Evolutionary conservation across 2,888 invertebrate species (phyloP).

Genomic region (Petrolisthes cinctipes): DNA sequence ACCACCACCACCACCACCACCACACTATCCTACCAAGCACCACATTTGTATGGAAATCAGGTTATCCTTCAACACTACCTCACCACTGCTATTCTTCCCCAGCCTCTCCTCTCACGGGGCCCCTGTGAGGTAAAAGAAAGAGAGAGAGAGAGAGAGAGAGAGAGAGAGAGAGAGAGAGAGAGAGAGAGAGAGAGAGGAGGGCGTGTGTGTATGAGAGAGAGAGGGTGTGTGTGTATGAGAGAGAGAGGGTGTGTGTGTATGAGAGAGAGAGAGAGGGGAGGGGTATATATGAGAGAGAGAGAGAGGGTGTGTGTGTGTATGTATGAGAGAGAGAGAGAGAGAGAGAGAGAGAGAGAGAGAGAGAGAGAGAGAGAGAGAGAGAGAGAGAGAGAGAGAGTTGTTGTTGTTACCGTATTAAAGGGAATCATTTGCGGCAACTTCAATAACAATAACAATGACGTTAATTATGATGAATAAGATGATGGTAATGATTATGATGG

Average conservation of each 20-base stretch:
- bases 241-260: too few species aligned
- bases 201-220: too few species aligned
- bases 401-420: too few species aligned
- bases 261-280: too few species aligned
- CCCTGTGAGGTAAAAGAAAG: not conserved
- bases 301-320: not conserved
- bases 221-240: too few species aligned
- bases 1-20: conserved; percentile 15
- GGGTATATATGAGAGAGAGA: too few species aligned
- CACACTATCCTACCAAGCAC: conserved; percentile 23
- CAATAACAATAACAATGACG: too few species aligned
- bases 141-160: not conserved
- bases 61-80: conserved; percentile 47
- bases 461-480: too few species aligned
- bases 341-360: not conserved
- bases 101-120: not conserved
- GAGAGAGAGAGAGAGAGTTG: not conserved
- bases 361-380: not conserved
- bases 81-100: conserved; percentile 39
- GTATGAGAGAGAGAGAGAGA: too few species aligned
- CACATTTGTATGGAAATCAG: conserved; percentile 48
- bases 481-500: too few species aligned
- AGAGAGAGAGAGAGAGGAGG: too few species aligned
- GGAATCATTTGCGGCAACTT: too few species aligned
- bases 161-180: not conserved